Conservation (phyloP, 2,888 invertebrate species). For the Plagodis dolabraria region DNA sequence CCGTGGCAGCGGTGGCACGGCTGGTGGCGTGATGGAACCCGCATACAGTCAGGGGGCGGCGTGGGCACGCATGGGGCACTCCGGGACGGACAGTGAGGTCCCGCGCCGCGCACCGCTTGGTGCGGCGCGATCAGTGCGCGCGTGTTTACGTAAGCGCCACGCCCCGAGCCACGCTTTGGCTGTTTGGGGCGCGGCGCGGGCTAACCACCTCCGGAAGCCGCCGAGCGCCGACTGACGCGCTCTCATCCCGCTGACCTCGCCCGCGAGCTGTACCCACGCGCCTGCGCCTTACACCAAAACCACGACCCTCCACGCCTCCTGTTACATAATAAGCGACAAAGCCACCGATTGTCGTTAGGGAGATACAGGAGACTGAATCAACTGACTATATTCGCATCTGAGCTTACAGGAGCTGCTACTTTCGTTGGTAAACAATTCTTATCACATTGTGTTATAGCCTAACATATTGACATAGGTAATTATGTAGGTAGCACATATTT, state of each 20-base stretch:
- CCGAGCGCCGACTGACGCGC: conserved; percentile 82
- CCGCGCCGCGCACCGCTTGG: conserved; percentile 67
- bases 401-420: conserved; percentile 1
- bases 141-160: conserved; percentile 85
- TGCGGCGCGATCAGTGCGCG: conserved; percentile 62
- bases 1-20: conserved; percentile 74
- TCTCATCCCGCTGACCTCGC: conserved; percentile 54
- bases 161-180: conserved; percentile 83
- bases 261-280: conserved; percentile 61
- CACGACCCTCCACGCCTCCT: conserved; percentile 62
- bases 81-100: conserved; percentile 78
- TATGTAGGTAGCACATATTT: too few species aligned
- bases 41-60: conserved; percentile 75
- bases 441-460: too few species aligned
- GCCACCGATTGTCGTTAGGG: conserved; percentile 36
- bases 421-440: not conserved
- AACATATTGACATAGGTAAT: too few species aligned
- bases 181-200: conserved; percentile 82
- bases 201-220: conserved; percentile 80
- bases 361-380: conserved; percentile 11
- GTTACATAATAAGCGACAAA: conserved; percentile 73
- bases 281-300: conserved; percentile 57
- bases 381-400: conserved; percentile 15
- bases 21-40: conserved; percentile 64
- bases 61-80: conserved; percentile 78